These are phyloP conservation scores for Euglossa dilemma DNA, from an alignment of 1,140 invertebrate genomes.

Conservation along the genomic window DNA sequence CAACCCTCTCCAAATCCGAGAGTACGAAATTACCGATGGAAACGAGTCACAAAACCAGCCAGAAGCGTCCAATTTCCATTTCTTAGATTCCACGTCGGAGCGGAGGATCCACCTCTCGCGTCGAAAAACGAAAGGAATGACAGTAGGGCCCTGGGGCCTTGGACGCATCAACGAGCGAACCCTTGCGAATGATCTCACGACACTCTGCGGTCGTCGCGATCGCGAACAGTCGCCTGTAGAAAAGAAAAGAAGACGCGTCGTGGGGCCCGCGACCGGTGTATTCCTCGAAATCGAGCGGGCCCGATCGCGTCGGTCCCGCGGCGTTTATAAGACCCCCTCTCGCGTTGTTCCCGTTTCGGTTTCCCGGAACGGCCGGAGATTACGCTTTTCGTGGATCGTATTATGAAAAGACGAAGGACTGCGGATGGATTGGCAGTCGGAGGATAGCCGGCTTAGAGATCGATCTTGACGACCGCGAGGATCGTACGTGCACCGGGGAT, in stretches of 20 bases:
- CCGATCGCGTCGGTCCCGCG: slow-evolving; percentile 33
- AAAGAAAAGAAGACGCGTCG: slow-evolving; percentile 46
- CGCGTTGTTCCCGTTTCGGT: background rate
- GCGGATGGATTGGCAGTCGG: background rate
- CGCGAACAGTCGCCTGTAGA: slow-evolving; percentile 7
- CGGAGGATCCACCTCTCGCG: too few relatives aligned
- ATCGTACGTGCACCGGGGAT: background rate
- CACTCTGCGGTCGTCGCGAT: slow-evolving; percentile 2
- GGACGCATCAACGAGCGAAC: background rate
- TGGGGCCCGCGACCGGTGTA: slow-evolving; percentile 14
- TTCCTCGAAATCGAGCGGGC: slow-evolving; percentile 58
- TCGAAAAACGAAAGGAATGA: background rate
- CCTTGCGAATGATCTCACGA: slow-evolving; percentile 1
- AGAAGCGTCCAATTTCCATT: too few relatives aligned
- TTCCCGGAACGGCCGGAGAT: slow-evolving; percentile 50
- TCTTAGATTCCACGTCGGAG: too few relatives aligned
- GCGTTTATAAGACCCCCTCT: background rate
- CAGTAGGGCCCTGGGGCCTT: background rate
- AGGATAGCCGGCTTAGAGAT: background rate
- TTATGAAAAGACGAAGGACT: slow-evolving; percentile 5
- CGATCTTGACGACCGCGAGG: slow-evolving; percentile 9
- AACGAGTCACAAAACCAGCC: too few relatives aligned
- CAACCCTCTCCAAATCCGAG: too few relatives aligned
- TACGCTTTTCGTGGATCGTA: background rate
- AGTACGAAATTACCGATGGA: too few relatives aligned